Percentiles rank a stretch among this genome's conserved stretches.
These are phyloP conservation scores for Loripinus fragilis DNA, from an alignment of 2,888 invertebrate genomes.

Conservation along the genomic window DNA sequence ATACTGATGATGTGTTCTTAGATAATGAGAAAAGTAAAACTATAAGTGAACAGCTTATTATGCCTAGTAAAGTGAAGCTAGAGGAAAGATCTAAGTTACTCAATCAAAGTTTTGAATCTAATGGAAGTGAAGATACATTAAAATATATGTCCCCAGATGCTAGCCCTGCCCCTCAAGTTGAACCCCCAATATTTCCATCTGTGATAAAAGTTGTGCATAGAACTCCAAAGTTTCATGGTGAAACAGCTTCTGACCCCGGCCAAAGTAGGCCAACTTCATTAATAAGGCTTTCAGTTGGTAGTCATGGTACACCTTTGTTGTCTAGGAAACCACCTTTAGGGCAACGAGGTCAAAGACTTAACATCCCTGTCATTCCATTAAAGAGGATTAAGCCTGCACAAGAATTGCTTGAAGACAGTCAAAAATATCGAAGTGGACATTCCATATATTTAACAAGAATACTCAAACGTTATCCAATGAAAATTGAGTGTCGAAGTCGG, in stretches of 20 bases:
- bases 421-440: constrained; percentile 76
- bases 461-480: constrained; percentile 72
- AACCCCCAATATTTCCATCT: constrained; percentile 50
- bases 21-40: constrained; percentile 25
- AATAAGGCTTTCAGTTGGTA: constrained; percentile 48
- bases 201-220: constrained; percentile 45
- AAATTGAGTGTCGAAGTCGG: constrained; percentile 66
- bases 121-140: constrained; percentile 61
- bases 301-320: constrained; percentile 47
- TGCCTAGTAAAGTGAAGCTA: constrained; percentile 41
- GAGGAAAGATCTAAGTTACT: constrained; percentile 45
- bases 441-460: constrained; percentile 74
- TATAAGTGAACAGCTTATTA: constrained; percentile 31
- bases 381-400: constrained; percentile 79
- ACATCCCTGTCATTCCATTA: constrained; percentile 66
- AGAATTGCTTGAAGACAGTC: constrained; percentile 79
- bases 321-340: constrained; percentile 52
- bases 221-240: constrained; percentile 27
- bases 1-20: constrained; percentile 50
- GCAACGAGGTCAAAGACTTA: constrained; percentile 44
- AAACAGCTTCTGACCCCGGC: constrained; percentile 58
- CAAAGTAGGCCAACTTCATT: constrained; percentile 55
- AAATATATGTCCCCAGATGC: constrained; percentile 60
- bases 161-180: constrained; percentile 53
- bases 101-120: constrained; percentile 58